These are phyloP conservation scores for Synergus laeviventris DNA, from an alignment of 2,888 invertebrate species.

Conservation along the genomic window DNA sequence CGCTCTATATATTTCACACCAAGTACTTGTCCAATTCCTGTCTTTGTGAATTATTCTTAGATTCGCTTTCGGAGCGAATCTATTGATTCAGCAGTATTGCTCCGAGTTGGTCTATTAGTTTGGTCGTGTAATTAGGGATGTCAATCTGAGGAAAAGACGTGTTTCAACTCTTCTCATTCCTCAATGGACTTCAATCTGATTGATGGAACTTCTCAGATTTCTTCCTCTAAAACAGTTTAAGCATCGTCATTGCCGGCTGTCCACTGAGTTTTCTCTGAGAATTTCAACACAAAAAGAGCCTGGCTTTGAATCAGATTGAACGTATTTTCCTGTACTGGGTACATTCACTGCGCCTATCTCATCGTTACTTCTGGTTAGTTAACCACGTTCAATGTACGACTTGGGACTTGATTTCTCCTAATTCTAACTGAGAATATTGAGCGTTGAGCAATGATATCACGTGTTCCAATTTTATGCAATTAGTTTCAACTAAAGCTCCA, in stretches of 20 bases:
- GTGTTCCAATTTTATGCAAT: background rate
- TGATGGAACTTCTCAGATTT: background rate
- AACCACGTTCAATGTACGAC: conserved; percentile 63
- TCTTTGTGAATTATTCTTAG: conserved; percentile 33
- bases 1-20: conserved; percentile 21
- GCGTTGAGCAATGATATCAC: conserved; percentile 5
- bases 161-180: background rate
- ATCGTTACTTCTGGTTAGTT: conserved; percentile 71
- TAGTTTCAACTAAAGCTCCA: background rate
- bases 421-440: background rate
- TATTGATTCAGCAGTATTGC: conserved; percentile 54
- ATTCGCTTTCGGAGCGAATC: conserved; percentile 39
- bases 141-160: conserved; percentile 42
- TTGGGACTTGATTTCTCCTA: conserved; percentile 40
- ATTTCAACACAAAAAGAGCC: conserved; percentile 1
- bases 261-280: background rate
- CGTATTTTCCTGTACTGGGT: conserved; percentile 44
- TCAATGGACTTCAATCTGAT: background rate
- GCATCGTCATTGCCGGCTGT: conserved; percentile 29
- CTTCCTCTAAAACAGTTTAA: background rate
- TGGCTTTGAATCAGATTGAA: conserved; percentile 56
- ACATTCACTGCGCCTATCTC: conserved; percentile 59
- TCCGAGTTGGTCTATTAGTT: conserved; percentile 59
- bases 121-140: conserved; percentile 53
- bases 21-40: conserved; percentile 26